A percentile compares a stretch with the other conserved stretches of the same genome.
Evolutionary conservation across 2,888 invertebrate species (phyloP).

Genomic region (Onthophagus sagittarius): DNA sequence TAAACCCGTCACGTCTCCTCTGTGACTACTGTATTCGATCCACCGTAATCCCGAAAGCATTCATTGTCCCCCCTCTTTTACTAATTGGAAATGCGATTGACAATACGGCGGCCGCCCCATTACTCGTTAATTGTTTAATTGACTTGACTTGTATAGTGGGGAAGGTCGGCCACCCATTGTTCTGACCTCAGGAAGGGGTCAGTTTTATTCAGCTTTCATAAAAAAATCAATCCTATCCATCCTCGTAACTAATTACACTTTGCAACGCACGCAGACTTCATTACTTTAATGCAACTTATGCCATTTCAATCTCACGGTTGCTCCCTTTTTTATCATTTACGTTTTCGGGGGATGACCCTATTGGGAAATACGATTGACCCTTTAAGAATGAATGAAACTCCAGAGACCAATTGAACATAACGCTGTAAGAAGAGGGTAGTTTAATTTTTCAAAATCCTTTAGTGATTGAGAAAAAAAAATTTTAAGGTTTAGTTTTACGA

Average conservation of each 20-base stretch:
- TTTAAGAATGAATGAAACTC: neutral
- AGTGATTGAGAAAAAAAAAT: no score
- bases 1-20: neutral
- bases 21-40: neutral
- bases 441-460: no score
- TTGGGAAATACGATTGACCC: neutral
- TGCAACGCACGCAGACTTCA: neutral
- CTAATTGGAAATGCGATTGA: neutral
- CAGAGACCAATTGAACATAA: no score
- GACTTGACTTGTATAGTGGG: conserved; percentile 26
- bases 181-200: neutral
- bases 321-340: neutral
- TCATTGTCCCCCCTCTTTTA: neutral
- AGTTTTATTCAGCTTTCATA: neutral
- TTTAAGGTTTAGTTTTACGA: no score
- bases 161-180: conserved; percentile 3
- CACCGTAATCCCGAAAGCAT: neutral
- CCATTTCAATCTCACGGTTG: neutral
- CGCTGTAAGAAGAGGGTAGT: no score
- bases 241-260: conserved; percentile 4
- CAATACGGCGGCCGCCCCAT: conserved; percentile 26
- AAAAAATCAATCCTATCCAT: conserved; percentile 11
- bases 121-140: conserved; percentile 36
- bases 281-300: neutral
- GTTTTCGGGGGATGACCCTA: neutral